These are phyloP conservation scores for Linnaemya vulpina DNA, from an alignment of 2,888 invertebrate species.

Conservation along the genomic window DNA sequence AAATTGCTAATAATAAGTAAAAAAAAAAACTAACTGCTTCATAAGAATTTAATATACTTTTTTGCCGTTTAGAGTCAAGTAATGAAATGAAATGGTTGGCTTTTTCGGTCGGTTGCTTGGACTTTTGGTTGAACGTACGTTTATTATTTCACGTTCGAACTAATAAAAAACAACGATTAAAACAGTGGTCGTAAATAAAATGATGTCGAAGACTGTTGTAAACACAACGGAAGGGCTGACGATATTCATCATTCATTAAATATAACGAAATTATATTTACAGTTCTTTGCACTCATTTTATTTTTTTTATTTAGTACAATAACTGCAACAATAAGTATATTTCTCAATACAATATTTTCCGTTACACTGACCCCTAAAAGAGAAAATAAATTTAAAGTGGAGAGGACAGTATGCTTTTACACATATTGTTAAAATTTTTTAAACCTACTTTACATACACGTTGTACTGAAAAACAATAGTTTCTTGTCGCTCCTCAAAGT, in stretches of 20 bases:
- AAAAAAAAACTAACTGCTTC: slow-evolving; percentile 2
- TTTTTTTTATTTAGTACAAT: slow-evolving; percentile 42
- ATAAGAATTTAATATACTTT: slow-evolving; percentile 16
- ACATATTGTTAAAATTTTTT: too few relatives aligned
- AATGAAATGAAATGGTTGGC: slow-evolving; percentile 13
- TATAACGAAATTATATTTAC: slow-evolving; percentile 47
- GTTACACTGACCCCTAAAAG: slow-evolving; percentile 70
- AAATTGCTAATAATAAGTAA: background rate
- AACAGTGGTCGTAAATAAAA: slow-evolving; percentile 44
- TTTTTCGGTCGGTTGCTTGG: slow-evolving; percentile 33
- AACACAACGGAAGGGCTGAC: slow-evolving; percentile 5
- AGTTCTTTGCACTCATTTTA: slow-evolving; percentile 66
- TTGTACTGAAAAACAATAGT: too few relatives aligned
- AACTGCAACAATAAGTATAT: slow-evolving; percentile 33
- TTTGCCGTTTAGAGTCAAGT: slow-evolving; percentile 11
- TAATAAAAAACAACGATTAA: slow-evolving; percentile 23
- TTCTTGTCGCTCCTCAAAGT: too few relatives aligned
- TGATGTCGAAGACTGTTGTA: slow-evolving; percentile 29
- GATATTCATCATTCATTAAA: slow-evolving; percentile 42
- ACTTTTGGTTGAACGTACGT: slow-evolving; percentile 36
- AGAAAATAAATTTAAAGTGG: slow-evolving; percentile 25
- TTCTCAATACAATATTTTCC: slow-evolving; percentile 51
- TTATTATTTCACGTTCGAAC: slow-evolving; percentile 43
- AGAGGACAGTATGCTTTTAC: background rate
- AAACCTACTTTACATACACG: too few relatives aligned